These are phyloP conservation scores for Lasiurus borealis DNA, from an alignment of 2,113 vertebrate genomes.

Conservation along the genomic window DNA sequence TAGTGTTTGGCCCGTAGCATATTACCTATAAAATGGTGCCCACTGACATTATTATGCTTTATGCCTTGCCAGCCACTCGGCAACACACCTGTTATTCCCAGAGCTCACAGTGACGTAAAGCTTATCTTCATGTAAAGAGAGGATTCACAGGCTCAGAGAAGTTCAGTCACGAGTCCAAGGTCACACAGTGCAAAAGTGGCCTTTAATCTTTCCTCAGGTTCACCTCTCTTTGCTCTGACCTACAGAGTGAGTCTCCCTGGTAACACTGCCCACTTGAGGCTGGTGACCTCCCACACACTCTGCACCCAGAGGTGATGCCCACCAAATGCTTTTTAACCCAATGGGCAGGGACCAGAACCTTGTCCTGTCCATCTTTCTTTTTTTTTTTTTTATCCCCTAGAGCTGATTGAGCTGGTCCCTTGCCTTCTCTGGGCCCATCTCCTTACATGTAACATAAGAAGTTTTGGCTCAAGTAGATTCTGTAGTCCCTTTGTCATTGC, in stretches of 20 bases:
- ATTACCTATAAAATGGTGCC: neutral
- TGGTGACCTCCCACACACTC: neutral
- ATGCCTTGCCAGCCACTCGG: neutral
- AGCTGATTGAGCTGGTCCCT: neutral
- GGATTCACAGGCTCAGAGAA: neutral
- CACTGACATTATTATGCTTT: neutral
- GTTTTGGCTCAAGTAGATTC: neutral
- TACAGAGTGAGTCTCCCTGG: no score
- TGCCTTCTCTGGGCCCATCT: neutral
- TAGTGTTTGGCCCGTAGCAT: neutral
- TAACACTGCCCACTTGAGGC: neutral
- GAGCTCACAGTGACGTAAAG: neutral
- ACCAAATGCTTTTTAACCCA: neutral
- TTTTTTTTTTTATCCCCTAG: neutral
- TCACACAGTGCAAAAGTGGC: neutral
- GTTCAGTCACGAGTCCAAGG: neutral
- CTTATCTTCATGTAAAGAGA: neutral
- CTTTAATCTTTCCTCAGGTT: neutral
- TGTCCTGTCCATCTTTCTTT: neutral
- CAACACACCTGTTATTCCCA: neutral
- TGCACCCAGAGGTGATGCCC: neutral
- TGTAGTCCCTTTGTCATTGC: neutral
- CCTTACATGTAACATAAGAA: neutral
- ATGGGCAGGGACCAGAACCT: neutral
- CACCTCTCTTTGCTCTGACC: neutral